A percentile compares a stretch with the other conserved stretches of the same genome.
phyloP scores from a whole-genome alignment of 2,797 vertebrate species.

The Sebastes jordani region DNA sequence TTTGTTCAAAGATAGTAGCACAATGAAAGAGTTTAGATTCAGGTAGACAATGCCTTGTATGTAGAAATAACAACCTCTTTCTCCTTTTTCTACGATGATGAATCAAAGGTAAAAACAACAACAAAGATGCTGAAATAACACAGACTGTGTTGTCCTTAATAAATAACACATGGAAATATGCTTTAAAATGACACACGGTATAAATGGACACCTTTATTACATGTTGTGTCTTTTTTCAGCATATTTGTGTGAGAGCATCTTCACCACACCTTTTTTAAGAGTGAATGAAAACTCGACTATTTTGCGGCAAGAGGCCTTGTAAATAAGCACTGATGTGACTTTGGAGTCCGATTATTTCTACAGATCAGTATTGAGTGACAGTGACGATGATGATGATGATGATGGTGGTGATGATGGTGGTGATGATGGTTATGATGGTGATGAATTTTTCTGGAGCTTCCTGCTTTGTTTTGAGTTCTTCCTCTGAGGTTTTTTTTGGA shows the following conservation, averaged over 20 bases:
- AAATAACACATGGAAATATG: conserved; percentile 31
- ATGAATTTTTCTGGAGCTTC: conserved; percentile 69
- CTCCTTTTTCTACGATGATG: conserved; percentile 68
- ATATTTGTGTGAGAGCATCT: conserved; percentile 42
- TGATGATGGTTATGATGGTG: conserved; percentile 11
- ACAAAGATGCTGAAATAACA: conserved; percentile 35
- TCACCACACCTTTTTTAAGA: conserved; percentile 62
- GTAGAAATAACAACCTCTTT: conserved; percentile 72
- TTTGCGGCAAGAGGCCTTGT: conserved; percentile 78
- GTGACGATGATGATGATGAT: conserved; percentile 31
- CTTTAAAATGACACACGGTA: conserved; percentile 34
- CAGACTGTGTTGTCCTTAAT: conserved; percentile 23
- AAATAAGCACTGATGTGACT: conserved; percentile 78
- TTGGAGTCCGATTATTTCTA: conserved; percentile 84
- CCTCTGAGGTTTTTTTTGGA: conserved; percentile 59
- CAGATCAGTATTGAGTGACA: conserved; percentile 79
- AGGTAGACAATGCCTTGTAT: conserved; percentile 86
- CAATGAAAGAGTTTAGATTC: conserved; percentile 85
- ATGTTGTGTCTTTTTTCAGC: conserved; percentile 51
- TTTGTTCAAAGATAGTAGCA: conserved; percentile 83
- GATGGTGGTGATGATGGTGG: neutral
- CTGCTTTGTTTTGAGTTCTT: conserved; percentile 68
- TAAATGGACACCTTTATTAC: conserved; percentile 17
- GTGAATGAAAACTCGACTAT: conserved; percentile 61
- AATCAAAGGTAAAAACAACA: conserved; percentile 44